A percentile compares a stretch with the other conserved stretches of the same genome.
Evolutionary conservation across 2,888 invertebrate species (phyloP).

Genomic region (Meteorus cinctellus): DNA sequence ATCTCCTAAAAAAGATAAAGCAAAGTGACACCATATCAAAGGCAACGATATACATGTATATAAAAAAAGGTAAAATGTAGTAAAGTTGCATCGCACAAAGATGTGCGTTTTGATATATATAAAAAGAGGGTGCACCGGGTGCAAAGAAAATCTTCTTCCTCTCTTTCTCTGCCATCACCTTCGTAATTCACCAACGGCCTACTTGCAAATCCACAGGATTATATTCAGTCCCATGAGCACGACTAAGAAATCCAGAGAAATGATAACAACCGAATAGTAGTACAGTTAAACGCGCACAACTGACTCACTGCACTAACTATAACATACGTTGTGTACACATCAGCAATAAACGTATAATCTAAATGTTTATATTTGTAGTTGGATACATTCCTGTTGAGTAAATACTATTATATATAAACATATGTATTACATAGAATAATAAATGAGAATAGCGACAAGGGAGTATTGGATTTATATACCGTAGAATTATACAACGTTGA

Average conservation of each 20-base stretch:
- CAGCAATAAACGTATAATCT: slow-evolving; percentile 29
- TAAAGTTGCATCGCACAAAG: not conserved
- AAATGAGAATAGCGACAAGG: slow-evolving; percentile 26
- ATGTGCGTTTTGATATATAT: not conserved
- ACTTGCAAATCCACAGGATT: slow-evolving; percentile 35
- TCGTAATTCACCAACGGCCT: not conserved
- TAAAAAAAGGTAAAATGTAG: not conserved
- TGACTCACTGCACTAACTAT: slow-evolving; percentile 20
- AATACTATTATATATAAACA: not conserved
- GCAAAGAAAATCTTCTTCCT: not conserved
- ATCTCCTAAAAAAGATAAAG: not conserved
- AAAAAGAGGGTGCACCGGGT: not conserved
- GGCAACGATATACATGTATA: not conserved
- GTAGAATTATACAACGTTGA: slow-evolving; percentile 48
- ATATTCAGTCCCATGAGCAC: slow-evolving; percentile 23
- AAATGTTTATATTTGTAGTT: slow-evolving; percentile 35
- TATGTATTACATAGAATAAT: not conserved
- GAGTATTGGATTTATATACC: slow-evolving; percentile 17
- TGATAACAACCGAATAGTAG: not conserved
- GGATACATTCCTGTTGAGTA: not conserved
- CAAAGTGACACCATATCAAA: not conserved
- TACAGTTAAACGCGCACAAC: not conserved
- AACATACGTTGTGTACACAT: slow-evolving; percentile 1
- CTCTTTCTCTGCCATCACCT: not conserved
- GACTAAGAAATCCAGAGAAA: not conserved